Evolutionary conservation across 2,888 invertebrate genomes (phyloP).

Genomic region (Drosophila neoperkinsi): DNA sequence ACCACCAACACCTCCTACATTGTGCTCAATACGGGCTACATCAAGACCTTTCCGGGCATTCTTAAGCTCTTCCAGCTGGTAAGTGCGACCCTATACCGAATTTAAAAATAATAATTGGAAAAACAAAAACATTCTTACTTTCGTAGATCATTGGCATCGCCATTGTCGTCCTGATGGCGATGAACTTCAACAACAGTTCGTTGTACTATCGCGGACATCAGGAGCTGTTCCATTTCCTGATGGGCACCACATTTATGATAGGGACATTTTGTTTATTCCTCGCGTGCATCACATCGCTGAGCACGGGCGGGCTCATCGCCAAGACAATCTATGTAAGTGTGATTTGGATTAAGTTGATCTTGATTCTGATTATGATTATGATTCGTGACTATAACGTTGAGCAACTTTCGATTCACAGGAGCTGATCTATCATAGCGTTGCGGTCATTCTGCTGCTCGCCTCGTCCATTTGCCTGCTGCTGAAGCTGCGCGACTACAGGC

Average conservation of each 20-base stretch:
- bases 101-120: background rate
- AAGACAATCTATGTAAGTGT: slow-evolving; percentile 87
- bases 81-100: slow-evolving; percentile 54
- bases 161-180: slow-evolving; percentile 89
- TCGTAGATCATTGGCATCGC: slow-evolving; percentile 90
- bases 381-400: background rate
- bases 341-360: background rate
- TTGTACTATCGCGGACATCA: slow-evolving; percentile 82
- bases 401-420: slow-evolving; percentile 87
- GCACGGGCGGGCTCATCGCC: slow-evolving; percentile 93
- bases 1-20: slow-evolving; percentile 91
- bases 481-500: slow-evolving; percentile 87
- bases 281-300: slow-evolving; percentile 91
- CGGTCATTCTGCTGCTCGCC: slow-evolving; percentile 90
- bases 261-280: slow-evolving; percentile 91
- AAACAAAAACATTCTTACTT: background rate
- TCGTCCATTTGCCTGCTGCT: slow-evolving; percentile 90
- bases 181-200: slow-evolving; percentile 85
- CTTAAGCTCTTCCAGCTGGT: slow-evolving; percentile 94
- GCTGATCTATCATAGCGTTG: slow-evolving; percentile 92
- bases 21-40: slow-evolving; percentile 92
- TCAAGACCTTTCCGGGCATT: slow-evolving; percentile 91
- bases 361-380: background rate
- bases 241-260: slow-evolving; percentile 91
- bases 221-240: slow-evolving; percentile 90